phyloP scores from a whole-genome alignment of 2,797 vertebrate genomes.

The Periophthalmus magnuspinnatus region DNA sequence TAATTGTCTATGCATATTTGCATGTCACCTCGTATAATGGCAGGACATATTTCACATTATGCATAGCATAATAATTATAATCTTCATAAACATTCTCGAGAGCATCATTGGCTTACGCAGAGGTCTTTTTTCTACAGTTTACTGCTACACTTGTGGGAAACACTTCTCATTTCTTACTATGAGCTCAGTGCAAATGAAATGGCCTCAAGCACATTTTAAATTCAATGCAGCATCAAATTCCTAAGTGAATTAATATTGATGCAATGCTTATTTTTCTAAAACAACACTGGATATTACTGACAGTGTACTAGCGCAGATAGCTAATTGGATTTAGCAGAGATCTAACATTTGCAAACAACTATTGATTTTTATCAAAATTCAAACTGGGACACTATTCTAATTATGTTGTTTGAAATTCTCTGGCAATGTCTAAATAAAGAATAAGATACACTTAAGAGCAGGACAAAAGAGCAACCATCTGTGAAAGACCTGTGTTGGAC shows the following conservation, averaged over 20 bases:
- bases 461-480: not conserved
- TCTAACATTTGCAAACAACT: constrained; percentile 3
- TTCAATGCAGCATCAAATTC: constrained; percentile 3
- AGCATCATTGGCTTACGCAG: not conserved
- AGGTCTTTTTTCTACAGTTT: not conserved
- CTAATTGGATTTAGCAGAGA: constrained; percentile 1
- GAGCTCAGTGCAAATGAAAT: constrained; percentile 8
- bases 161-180: constrained; percentile 7
- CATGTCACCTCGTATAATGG: not conserved
- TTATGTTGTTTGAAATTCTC: not conserved
- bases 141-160: not conserved
- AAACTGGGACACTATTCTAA: not conserved
- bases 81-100: constrained; percentile 4
- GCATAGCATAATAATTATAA: not conserved
- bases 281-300: constrained; percentile 8
- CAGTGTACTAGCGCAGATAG: not conserved
- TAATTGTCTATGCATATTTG: not conserved
- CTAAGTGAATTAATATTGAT: constrained; percentile 16
- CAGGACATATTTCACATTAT: constrained; percentile 1
- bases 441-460: not conserved
- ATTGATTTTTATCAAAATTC: constrained; percentile 9
- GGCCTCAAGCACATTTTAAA: constrained; percentile 14
- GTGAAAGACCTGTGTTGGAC: not conserved
- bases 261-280: constrained; percentile 10
- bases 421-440: constrained; percentile 5